A percentile compares a stretch with the other conserved stretches of the same genome.
Evolutionary conservation across 2,888 invertebrate species (phyloP).

Genomic region (Cataglyphis altisquamis): DNA sequence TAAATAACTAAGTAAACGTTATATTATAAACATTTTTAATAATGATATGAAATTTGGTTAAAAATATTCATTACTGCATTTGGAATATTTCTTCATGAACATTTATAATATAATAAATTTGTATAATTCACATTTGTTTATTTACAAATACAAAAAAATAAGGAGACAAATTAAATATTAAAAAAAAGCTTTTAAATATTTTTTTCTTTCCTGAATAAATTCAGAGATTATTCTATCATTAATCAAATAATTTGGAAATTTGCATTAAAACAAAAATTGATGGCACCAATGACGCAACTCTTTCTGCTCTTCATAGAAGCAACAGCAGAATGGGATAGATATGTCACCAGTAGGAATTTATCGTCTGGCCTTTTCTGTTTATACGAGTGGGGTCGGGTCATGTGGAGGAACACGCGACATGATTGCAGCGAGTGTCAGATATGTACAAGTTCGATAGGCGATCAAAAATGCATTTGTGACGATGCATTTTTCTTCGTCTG

Average conservation of each 20-base stretch:
- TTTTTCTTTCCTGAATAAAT: not conserved
- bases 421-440: conserved; percentile 20
- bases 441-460: conserved; percentile 7
- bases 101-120: not conserved
- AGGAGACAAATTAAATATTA: not conserved
- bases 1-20: conserved; percentile 32
- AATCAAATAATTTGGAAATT: not conserved
- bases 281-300: not conserved
- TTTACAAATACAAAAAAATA: not conserved
- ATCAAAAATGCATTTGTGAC: conserved; percentile 13
- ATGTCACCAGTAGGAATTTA: conserved; percentile 12
- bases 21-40: not conserved
- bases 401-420: not conserved
- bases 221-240: not conserved
- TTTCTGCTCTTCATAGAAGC: not conserved
- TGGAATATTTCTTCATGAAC: not conserved
- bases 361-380: conserved; percentile 26
- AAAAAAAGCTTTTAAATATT: not conserved
- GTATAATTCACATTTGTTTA: not conserved
- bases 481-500: not conserved
- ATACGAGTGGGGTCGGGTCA: conserved; percentile 12
- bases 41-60: not conserved
- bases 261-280: not conserved
- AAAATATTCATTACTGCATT: not conserved
- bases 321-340: not conserved